Percentiles rank a stretch among this genome's conserved stretches.
These are phyloP conservation scores for Emesis furor DNA, from an alignment of 2,888 invertebrate species.

Conservation along the genomic window DNA sequence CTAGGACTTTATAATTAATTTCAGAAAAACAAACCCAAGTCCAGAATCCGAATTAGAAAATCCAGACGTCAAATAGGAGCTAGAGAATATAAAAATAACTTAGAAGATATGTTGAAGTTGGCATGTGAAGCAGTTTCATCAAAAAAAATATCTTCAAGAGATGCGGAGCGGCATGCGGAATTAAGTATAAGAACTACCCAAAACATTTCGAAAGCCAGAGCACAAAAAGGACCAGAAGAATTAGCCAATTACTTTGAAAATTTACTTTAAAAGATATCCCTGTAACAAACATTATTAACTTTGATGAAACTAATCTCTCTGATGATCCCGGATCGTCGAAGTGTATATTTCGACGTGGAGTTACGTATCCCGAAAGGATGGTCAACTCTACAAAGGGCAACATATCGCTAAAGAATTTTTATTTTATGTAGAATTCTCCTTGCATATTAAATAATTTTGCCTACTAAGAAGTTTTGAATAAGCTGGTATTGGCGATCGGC, in stretches of 20 bases:
- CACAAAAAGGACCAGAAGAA: slow-evolving; percentile 67
- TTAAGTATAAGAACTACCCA: slow-evolving; percentile 59
- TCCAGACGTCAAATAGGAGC: too few species aligned
- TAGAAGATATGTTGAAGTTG: slow-evolving; percentile 59
- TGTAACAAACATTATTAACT: slow-evolving; percentile 55
- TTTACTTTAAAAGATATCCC: slow-evolving; percentile 27
- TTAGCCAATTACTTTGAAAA: slow-evolving; percentile 32
- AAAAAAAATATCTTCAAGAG: slow-evolving; percentile 41
- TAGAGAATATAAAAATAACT: slow-evolving; percentile 34
- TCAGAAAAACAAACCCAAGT: too few species aligned
- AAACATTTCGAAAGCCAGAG: slow-evolving; percentile 70
- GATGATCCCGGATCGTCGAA: slow-evolving; percentile 65
- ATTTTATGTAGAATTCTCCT: too few species aligned
- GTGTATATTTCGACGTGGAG: slow-evolving; percentile 54
- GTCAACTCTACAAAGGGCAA: slow-evolving; percentile 42
- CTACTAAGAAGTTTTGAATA: too few species aligned
- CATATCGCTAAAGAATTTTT: too few species aligned
- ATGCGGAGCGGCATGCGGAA: slow-evolving; percentile 41
- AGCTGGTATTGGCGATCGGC: too few species aligned
- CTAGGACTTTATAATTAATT: too few species aligned
- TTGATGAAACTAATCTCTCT: slow-evolving; percentile 65
- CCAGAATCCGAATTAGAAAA: too few species aligned
- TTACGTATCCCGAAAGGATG: slow-evolving; percentile 40
- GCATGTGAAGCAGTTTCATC: slow-evolving; percentile 57
- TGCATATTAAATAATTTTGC: too few species aligned